Evolutionary conservation across 2,113 vertebrate species (phyloP).

Genomic region (Psilopogon haemacephalus): DNA sequence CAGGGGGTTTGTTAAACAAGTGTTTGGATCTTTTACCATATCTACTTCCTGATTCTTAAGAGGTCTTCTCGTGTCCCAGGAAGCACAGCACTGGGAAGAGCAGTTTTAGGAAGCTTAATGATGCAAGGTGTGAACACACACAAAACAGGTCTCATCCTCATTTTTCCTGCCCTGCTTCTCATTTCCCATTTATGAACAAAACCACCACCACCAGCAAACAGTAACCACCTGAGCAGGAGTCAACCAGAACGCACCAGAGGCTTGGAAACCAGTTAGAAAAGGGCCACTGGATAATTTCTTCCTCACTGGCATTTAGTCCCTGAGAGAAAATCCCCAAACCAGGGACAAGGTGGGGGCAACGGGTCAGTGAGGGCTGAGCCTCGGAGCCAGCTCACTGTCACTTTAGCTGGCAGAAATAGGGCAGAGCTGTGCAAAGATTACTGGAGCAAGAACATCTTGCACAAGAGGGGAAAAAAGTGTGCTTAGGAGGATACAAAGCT

Average conservation of each 20-base stretch:
- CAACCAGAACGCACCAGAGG: background rate
- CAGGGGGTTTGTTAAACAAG: background rate
- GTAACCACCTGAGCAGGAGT: background rate
- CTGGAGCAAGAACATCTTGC: background rate
- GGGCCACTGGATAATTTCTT: background rate
- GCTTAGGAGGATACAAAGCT: background rate
- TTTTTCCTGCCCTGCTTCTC: background rate
- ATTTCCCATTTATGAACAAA: background rate
- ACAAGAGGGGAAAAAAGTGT: background rate
- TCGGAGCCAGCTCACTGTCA: fast-evolving
- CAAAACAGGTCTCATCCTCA: background rate
- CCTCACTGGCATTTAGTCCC: background rate
- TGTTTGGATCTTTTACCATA: background rate
- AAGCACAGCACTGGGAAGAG: background rate
- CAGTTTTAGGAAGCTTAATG: background rate
- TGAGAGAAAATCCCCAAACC: background rate
- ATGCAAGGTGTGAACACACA: background rate
- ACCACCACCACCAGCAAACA: background rate
- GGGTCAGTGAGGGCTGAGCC: background rate
- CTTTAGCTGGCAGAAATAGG: background rate
- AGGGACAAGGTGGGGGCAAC: fast-evolving
- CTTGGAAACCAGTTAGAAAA: background rate
- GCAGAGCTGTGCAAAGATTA: background rate
- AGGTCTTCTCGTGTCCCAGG: background rate
- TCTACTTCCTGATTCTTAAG: background rate